Conservation (phyloP, 2,113 vertebrate genomes). For the Gallinago jamesoni region DNA sequence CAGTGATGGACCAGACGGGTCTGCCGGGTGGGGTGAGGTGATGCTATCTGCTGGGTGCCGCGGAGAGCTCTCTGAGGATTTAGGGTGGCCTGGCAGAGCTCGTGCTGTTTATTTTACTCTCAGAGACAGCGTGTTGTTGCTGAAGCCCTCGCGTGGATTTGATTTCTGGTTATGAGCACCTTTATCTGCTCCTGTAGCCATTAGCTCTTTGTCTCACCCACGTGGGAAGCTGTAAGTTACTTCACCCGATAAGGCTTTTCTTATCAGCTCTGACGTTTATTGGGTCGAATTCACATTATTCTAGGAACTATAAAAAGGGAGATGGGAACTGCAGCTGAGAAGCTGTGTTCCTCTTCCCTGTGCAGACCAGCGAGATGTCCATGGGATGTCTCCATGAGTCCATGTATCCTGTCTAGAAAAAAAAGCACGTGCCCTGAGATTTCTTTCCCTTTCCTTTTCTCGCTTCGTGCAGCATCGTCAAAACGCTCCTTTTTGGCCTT, state of each 20-base stretch:
- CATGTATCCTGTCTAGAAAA: not conserved
- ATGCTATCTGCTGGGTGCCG: not conserved
- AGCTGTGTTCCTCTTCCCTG: not conserved
- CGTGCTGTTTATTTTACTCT: not conserved
- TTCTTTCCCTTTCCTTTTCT: not conserved
- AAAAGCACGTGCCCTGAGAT: not conserved
- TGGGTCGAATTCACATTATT: constrained; percentile 11
- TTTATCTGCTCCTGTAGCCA: constrained; percentile 21
- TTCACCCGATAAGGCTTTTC: not conserved
- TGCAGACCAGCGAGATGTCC: not conserved
- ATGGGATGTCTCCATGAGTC: not conserved
- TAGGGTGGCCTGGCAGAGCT: not conserved
- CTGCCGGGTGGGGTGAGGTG: not conserved
- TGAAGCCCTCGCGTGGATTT: constrained; percentile 1
- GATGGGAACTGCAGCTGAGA: not conserved
- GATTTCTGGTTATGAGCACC: constrained; percentile 15
- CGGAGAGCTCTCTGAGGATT: not conserved
- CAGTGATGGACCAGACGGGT: not conserved
- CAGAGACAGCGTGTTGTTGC: not conserved
- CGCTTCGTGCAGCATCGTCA: not conserved
- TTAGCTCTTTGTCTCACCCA: constrained; percentile 24
- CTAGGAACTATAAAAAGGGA: not conserved
- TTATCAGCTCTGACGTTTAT: constrained; percentile 21
- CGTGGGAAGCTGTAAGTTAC: constrained; percentile 13
- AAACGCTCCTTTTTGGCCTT: not conserved